Evolutionary conservation across 2,113 vertebrate genomes (phyloP).

Genomic region (Hiodon tergisus): DNA sequence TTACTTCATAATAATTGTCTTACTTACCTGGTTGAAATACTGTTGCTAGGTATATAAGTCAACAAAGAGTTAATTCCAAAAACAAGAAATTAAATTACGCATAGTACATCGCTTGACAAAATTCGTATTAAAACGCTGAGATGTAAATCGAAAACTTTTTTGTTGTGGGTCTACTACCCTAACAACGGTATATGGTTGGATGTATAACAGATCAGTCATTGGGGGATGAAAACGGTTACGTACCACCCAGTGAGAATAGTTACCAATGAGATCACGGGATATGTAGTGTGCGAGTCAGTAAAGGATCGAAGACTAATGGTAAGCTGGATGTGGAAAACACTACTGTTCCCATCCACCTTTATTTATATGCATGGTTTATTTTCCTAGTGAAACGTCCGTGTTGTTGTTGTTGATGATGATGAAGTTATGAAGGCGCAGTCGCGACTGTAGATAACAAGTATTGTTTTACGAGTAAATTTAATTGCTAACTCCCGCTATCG

Average conservation of each 20-base stretch:
- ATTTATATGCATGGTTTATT: slow-evolving; percentile 4
- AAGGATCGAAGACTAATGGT: background rate
- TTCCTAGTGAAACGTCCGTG: slow-evolving; percentile 12
- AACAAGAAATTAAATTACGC: too few species aligned
- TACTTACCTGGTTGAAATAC: too few species aligned
- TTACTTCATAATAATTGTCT: too few species aligned
- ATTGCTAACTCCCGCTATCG: background rate
- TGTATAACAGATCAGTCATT: background rate
- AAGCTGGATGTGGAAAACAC: background rate
- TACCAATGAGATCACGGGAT: background rate
- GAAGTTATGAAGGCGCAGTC: slow-evolving; percentile 20
- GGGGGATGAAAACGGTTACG: background rate
- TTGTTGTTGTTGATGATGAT: slow-evolving; percentile 24
- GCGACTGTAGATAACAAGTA: background rate
- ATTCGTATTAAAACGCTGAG: too few species aligned
- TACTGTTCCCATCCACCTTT: slow-evolving; percentile 16
- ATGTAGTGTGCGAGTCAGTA: slow-evolving; percentile 7
- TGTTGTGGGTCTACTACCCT: slow-evolving; percentile 25
- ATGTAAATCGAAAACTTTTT: background rate
- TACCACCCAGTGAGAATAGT: background rate
- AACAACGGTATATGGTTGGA: slow-evolving; percentile 11
- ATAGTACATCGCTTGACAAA: too few species aligned
- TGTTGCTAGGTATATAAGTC: too few species aligned
- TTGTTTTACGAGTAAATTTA: background rate
- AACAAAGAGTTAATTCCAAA: too few species aligned